Base-by-base conservation (phyloP, 2,888 invertebrate genomes). In the Portevinia maculata region DNA sequence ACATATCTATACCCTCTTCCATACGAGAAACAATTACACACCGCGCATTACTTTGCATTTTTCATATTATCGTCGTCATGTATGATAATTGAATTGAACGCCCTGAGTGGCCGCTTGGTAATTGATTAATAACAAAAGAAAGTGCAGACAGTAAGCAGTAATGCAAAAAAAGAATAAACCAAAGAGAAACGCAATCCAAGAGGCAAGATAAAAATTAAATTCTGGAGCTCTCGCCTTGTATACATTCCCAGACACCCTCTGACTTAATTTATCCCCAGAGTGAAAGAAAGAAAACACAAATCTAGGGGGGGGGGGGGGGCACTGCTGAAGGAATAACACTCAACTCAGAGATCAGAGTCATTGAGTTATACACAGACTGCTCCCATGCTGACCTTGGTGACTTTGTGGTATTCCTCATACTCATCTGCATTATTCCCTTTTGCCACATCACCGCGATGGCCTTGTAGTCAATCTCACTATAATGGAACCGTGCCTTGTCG, bases 101-200 rank as follows among this genome's bases (percentile, higher is more conserved):
- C 41, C 62, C 64, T 78, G 41, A 78, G 78, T 83, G 78, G 71
- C 57, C 67, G 37, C 24, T 55, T 62, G 67, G 67, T 60, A 78
- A 78, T 78, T 83, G 83, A 83, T 83, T 83, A 78, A 78, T 67
- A 76, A 83, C 83, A 78, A 83, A 83, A 78, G 78, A 83, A 73
- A 76, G 83, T 73, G 48, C 55, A 32, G 32, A 41, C 48, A 46
- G 59, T 37, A 44, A 41, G 53, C 32, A 41, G 65, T 11, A 44
- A 44, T n/a, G 19, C 30, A 32, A 74, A 50, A 65, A 34, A 32
- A 15, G 37, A 24, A 19, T 9, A 37, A 46, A 37, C 5, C 7
- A 64, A 55, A 11, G 9, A 44, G 39, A 21, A 21, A 52, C 17
- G 21, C 32, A 46, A 44, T 52, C 53, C 32, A 65, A 59, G 46